These are phyloP conservation scores for Drosophila lacteicornis DNA, from an alignment of 1,140 invertebrate genomes.

Conservation along the genomic window DNA sequence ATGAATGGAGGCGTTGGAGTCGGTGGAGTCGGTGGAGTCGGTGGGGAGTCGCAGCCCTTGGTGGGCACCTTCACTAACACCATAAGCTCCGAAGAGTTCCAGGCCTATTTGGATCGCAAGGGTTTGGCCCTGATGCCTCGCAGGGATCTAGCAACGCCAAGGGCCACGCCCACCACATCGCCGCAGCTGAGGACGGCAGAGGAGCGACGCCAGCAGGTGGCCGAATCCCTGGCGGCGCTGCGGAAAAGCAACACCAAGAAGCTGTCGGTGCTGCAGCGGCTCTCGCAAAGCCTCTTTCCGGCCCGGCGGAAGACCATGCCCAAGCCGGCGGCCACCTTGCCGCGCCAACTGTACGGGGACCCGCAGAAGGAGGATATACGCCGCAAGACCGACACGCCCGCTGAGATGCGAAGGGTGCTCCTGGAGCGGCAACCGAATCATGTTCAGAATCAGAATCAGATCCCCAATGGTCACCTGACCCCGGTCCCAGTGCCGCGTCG, in stretches of 20 bases:
- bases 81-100: constrained; percentile 81
- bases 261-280: constrained; percentile 74
- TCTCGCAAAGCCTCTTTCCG: constrained; percentile 74
- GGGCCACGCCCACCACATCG: constrained; percentile 9
- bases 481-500: background rate
- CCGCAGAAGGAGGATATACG: constrained; percentile 3
- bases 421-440: constrained; percentile 64
- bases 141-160: constrained; percentile 28
- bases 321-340: constrained; percentile 40
- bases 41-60: background rate
- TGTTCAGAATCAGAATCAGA: constrained; percentile 38
- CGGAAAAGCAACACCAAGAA: constrained; percentile 71
- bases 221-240: constrained; percentile 50
- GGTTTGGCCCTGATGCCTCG: constrained; percentile 71
- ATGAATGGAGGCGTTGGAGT: background rate
- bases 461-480: background rate
- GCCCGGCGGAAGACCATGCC: constrained; percentile 71
- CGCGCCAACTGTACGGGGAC: constrained; percentile 25
- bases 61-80: constrained; percentile 78
- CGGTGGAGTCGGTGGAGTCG: too few relatives aligned
- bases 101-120: constrained; percentile 78
- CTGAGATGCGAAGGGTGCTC: constrained; percentile 62
- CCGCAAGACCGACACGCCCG: constrained; percentile 25
- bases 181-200: constrained; percentile 29
- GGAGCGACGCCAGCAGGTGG: constrained; percentile 46